Base-by-base conservation (phyloP, 2,888 invertebrate genomes). In the Phyllotreta striolata region DNA sequence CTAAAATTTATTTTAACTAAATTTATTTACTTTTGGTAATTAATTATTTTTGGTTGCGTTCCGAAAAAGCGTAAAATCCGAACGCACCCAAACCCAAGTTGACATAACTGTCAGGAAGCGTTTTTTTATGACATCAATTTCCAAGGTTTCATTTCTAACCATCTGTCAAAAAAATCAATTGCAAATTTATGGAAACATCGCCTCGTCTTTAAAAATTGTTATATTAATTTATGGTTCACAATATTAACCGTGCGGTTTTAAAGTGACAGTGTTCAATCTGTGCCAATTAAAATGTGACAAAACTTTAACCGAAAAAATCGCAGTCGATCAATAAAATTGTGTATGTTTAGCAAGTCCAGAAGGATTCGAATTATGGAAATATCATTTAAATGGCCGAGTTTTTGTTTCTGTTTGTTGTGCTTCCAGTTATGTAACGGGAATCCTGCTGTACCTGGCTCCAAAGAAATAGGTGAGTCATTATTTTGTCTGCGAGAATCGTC, bases 381-480 rank as follows among this genome's bases (percentile, higher is more conserved):
- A 74, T 54, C 73, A 78, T 79, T 78, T 79, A 80, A 77, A 77
- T 72, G 77, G 71, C 70, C 72, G 63, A 74, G 74, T 73, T 71
- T 79, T 63, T 79, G 74, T 70, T 69, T 80, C 63, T 77, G 74
- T 72, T 73, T 80, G 68, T 71, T 76, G 62, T 73, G 78, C 65
- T 72, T 79, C 64, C 75, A 77, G 71, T 76, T 81, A 76, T 82
- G 82, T 76, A 79, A 78, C 72, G 81, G 81, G 74, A 77, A 80
- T 73, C 82, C 82, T 57, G 77, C 81, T 67, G 77, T 79, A 74
- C 74, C 78, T 70, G 78, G 79, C 73, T 78, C 78, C 73, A 75
- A 77, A 67, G 76, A 74, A 67, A 74, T 77, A 79, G 82, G 82
- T 82, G 80, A 80, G 81, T 80, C 79, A 80, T 73, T 52, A 59